Evolutionary conservation across 1,140 invertebrate genomes (phyloP).

Genomic region (Drosophila santomea): DNA sequence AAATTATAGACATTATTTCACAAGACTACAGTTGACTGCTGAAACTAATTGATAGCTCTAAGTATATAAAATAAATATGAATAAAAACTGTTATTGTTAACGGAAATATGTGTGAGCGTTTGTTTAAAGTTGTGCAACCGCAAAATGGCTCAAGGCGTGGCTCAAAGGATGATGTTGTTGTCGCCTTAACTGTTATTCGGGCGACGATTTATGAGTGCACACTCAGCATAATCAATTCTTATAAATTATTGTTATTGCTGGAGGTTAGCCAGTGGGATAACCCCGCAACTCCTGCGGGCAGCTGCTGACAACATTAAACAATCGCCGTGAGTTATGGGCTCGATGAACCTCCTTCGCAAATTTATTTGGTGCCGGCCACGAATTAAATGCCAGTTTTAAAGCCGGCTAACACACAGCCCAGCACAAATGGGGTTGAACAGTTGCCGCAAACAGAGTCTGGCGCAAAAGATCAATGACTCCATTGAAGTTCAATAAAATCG

Average conservation of each 20-base stretch:
- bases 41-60: slow-evolving; percentile 75
- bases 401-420: slow-evolving; percentile 3
- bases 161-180: slow-evolving; percentile 17
- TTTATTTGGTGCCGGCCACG: slow-evolving; percentile 39
- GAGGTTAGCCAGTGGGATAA: slow-evolving; percentile 48
- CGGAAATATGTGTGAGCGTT: slow-evolving; percentile 60
- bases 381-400: slow-evolving; percentile 62
- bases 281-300: slow-evolving; percentile 40
- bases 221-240: slow-evolving; percentile 82
- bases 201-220: slow-evolving; percentile 76
- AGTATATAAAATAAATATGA: slow-evolving; percentile 63
- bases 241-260: slow-evolving; percentile 81
- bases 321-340: slow-evolving; percentile 67
- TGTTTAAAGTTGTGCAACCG: slow-evolving; percentile 59
- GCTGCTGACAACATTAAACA: slow-evolving; percentile 79
- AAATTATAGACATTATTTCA: slow-evolving; percentile 64
- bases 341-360: slow-evolving; percentile 52
- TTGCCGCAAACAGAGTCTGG: slow-evolving; percentile 69
- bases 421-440: slow-evolving; percentile 4
- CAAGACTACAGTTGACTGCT: slow-evolving; percentile 29
- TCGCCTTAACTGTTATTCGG: slow-evolving; percentile 52
- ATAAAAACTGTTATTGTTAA: slow-evolving; percentile 74
- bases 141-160: slow-evolving; percentile 64
- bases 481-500: slow-evolving; percentile 77
- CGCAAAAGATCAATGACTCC: slow-evolving; percentile 73